A percentile compares a stretch with the other conserved stretches of the same genome.
These are phyloP conservation scores for Trachelipus rathkii DNA, from an alignment of 1,140 invertebrate species.

Conservation along the genomic window DNA sequence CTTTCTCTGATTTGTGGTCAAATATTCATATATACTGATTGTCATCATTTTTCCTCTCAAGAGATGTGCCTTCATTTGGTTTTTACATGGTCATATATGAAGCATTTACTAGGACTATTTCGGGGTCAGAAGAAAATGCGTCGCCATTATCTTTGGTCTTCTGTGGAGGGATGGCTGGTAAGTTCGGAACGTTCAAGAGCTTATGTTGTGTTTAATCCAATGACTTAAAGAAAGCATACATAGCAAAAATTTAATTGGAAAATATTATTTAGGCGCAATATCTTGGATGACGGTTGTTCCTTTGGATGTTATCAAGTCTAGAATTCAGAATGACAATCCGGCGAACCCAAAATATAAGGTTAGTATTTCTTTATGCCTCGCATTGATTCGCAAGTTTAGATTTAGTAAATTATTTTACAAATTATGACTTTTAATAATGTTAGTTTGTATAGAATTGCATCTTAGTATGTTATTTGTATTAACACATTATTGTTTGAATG, in stretches of 20 bases:
- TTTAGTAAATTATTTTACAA: too few relatives aligned
- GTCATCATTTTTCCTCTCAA: slow-evolving; percentile 31
- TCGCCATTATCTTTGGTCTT: slow-evolving; percentile 20
- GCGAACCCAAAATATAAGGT: slow-evolving; percentile 55
- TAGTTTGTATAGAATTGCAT: too few relatives aligned
- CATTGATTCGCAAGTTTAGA: too few relatives aligned
- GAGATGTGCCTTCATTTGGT: slow-evolving; percentile 62
- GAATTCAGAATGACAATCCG: slow-evolving; percentile 64
- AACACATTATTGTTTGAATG: too few relatives aligned
- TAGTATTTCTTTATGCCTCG: too few relatives aligned
- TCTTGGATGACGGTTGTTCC: slow-evolving; percentile 68
- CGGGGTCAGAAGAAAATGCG: slow-evolving; percentile 29
- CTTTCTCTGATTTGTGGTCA: too few relatives aligned
- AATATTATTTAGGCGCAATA: slow-evolving; percentile 56
- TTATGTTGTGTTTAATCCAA: not conserved
- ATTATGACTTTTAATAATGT: too few relatives aligned
- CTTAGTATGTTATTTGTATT: too few relatives aligned
- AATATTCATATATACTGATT: too few relatives aligned
- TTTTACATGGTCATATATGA: slow-evolving; percentile 63
- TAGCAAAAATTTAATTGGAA: not conserved
- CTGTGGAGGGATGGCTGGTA: slow-evolving; percentile 36
- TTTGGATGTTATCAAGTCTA: slow-evolving; percentile 69
- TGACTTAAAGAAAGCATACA: too few relatives aligned
- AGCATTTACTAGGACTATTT: slow-evolving; percentile 40
- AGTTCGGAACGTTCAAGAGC: not conserved